phyloP scores from a whole-genome alignment of 2,888 invertebrate genomes.

The Pristionchus fissidentatus region DNA sequence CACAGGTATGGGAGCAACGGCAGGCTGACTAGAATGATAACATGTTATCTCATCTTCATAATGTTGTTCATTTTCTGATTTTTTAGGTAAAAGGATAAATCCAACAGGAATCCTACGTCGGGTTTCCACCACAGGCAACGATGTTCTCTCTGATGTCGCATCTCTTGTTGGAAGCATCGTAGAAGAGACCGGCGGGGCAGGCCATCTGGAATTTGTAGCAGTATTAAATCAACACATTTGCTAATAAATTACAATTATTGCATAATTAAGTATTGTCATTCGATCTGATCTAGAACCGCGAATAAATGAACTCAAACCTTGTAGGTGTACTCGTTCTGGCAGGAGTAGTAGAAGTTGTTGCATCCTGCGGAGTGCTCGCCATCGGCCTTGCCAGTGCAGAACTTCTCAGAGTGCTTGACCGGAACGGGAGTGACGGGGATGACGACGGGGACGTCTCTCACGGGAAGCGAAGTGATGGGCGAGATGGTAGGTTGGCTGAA shows the following conservation, averaged over 20 bases:
- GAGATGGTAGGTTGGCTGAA: background rate
- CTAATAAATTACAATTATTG: background rate
- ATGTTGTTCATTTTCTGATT: background rate
- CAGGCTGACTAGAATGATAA: background rate
- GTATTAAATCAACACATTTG: background rate
- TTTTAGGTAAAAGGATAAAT: background rate
- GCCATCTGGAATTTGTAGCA: constrained; percentile 15
- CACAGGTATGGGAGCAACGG: background rate
- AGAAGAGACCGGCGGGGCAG: constrained; percentile 55
- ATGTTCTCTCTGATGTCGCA: constrained; percentile 53
- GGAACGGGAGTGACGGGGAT: constrained; percentile 33
- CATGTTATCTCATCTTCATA: background rate
- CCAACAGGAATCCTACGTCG: background rate
- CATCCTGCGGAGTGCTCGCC: constrained; percentile 33
- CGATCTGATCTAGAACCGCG: no score
- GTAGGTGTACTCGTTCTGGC: constrained; percentile 7
- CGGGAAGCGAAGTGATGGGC: no score
- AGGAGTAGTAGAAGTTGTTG: constrained; percentile 34
- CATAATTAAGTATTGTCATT: background rate
- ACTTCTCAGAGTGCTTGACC: background rate
- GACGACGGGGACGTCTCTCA: background rate
- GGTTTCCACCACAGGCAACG: constrained; percentile 57
- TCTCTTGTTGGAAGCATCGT: constrained; percentile 18
- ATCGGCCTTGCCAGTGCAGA: constrained; percentile 36
- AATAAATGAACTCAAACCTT: background rate